A percentile compares a stretch with the other conserved stretches of the same genome.
Evolutionary conservation across 2,113 vertebrate genomes (phyloP).

Genomic region (Odontesthes bonariensis): DNA sequence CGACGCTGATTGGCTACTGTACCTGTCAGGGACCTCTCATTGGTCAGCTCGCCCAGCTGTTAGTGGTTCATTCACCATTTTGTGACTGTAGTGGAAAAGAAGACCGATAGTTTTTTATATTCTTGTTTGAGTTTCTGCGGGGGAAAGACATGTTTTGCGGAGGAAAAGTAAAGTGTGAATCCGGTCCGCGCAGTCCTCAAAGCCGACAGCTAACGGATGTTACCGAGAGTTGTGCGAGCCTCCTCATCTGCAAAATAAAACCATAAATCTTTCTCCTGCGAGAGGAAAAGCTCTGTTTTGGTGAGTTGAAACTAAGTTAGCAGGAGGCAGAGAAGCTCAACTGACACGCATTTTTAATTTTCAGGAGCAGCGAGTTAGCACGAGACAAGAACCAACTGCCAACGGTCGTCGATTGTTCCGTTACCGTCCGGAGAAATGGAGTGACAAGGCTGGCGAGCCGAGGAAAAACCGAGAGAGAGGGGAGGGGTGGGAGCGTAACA

Average conservation of each 20-base stretch:
- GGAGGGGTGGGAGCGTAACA: conserved; percentile 66
- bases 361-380: conserved; percentile 28
- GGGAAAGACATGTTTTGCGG: conserved; percentile 79
- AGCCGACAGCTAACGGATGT: conserved; percentile 74
- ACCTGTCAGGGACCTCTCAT: conserved; percentile 85
- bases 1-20: conserved; percentile 80
- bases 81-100: conserved; percentile 94
- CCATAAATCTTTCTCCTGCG: conserved; percentile 71
- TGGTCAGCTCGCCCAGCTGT: conserved; percentile 90
- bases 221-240: conserved; percentile 51
- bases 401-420: conserved; percentile 50
- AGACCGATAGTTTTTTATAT: conserved; percentile 84
- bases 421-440: conserved; percentile 61
- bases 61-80: conserved; percentile 99
- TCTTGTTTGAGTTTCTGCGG: conserved; percentile 81
- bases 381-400: conserved; percentile 24
- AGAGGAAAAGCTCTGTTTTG: conserved; percentile 64
- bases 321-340: conserved; percentile 12
- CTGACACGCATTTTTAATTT: conserved; percentile 33
- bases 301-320: conserved; percentile 82
- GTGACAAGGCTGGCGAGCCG: conserved; percentile 59
- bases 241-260: conserved; percentile 69
- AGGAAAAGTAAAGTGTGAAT: conserved; percentile 75
- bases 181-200: conserved; percentile 37
- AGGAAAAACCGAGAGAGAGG: conserved; percentile 55